phyloP scores from a whole-genome alignment of 2,797 vertebrate species.

The Acipenser ruthenus region DNA sequence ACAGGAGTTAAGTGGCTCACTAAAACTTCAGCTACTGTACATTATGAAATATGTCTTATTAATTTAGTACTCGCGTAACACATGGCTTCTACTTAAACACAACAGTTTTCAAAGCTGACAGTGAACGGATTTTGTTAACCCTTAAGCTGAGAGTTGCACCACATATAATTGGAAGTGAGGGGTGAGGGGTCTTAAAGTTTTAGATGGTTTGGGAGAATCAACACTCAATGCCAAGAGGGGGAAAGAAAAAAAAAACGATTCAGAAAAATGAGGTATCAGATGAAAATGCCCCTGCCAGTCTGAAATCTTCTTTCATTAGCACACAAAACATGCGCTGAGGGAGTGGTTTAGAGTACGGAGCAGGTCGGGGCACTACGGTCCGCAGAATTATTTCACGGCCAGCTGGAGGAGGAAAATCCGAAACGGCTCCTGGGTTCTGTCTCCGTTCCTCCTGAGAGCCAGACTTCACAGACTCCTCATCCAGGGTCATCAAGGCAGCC shows the following conservation, averaged over 20 bases:
- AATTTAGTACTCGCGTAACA: no score
- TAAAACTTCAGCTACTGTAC: no score
- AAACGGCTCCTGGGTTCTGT: slow-evolving; percentile 22
- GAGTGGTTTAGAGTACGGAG: slow-evolving; percentile 81
- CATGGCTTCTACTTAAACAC: no score
- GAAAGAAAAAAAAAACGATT: slow-evolving; percentile 7
- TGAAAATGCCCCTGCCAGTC: slow-evolving; percentile 86
- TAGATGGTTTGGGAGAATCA: no score
- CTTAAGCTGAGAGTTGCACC: no score
- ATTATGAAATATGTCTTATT: no score
- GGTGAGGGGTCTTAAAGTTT: no score
- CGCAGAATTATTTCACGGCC: slow-evolving; percentile 85
- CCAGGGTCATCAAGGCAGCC: slow-evolving; percentile 63
- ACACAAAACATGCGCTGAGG: slow-evolving; percentile 93
- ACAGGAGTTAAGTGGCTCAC: no score
- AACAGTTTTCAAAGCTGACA: no score
- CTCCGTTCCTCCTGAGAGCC: slow-evolving; percentile 56
- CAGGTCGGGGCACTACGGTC: slow-evolving; percentile 71
- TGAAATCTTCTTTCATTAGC: slow-evolving; percentile 83
- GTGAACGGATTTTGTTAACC: no score
- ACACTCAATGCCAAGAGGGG: no score
- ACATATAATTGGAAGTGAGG: no score
- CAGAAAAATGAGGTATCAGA: slow-evolving; percentile 91
- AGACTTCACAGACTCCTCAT: slow-evolving; percentile 62
- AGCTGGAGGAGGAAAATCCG: slow-evolving; percentile 75